Percentiles rank a stretch among this genome's conserved stretches.
phyloP scores from a whole-genome alignment of 1,140 invertebrate species.

The Ladona fulva region DNA sequence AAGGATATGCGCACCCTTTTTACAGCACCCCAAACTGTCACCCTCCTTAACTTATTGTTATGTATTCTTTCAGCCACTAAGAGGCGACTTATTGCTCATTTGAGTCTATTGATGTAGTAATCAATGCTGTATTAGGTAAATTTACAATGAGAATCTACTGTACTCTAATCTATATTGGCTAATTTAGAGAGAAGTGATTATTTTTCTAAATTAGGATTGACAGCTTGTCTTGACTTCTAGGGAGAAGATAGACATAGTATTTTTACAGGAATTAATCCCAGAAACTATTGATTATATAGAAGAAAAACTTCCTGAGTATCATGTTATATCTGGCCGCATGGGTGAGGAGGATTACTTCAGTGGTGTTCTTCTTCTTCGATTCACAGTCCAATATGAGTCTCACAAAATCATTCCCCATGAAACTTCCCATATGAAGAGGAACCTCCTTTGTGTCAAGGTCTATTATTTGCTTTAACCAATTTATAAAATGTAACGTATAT shows the following conservation, averaged over 20 bases:
- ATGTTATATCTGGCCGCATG: slow-evolving; percentile 30
- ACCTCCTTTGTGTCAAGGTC: slow-evolving; percentile 40
- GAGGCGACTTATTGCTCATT: too few species aligned
- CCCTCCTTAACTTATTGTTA: too few species aligned
- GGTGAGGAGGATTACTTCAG: slow-evolving; percentile 39
- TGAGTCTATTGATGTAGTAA: too few species aligned
- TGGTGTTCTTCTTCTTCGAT: slow-evolving; percentile 39
- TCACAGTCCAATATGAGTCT: slow-evolving; percentile 35
- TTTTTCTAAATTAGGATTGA: too few species aligned
- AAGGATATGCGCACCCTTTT: too few species aligned
- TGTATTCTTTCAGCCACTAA: too few species aligned
- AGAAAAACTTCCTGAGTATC: slow-evolving; percentile 34
- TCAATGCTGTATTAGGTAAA: too few species aligned
- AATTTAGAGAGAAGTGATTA: too few species aligned
- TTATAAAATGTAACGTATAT: neutral
- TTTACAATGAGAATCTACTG: too few species aligned
- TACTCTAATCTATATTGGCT: too few species aligned
- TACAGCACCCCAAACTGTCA: too few species aligned
- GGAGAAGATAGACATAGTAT: slow-evolving; percentile 49
- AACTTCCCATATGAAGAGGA: slow-evolving; percentile 42
- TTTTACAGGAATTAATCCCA: slow-evolving; percentile 52
- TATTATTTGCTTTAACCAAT: neutral
- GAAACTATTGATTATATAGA: slow-evolving; percentile 35
- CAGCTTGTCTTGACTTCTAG: slow-evolving; percentile 35
- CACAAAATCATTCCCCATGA: slow-evolving; percentile 38